Conservation (phyloP, 2,888 invertebrate species). For the Cinara cedri region DNA sequence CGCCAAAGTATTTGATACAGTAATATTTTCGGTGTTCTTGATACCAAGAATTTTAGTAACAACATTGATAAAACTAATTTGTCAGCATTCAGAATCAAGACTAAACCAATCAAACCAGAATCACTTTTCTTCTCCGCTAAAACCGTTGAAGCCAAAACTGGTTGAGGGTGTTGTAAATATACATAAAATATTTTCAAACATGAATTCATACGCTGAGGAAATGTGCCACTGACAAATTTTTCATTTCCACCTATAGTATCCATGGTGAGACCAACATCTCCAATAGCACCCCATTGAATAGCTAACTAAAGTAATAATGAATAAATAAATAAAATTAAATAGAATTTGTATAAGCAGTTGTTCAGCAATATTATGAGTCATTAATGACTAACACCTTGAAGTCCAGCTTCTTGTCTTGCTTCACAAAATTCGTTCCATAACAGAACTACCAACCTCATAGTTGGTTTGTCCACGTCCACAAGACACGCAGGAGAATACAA, state of each 20-base stretch:
- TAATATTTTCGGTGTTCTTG: constrained; percentile 81
- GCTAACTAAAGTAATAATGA: no score
- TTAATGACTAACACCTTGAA: constrained; percentile 70
- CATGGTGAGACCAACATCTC: constrained; percentile 91
- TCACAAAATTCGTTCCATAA: constrained; percentile 96
- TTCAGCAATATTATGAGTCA: no score
- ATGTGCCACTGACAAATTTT: constrained; percentile 90
- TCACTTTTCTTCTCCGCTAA: constrained; percentile 80
- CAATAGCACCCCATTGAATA: constrained; percentile 99
- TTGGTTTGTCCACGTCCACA: constrained; percentile 97
- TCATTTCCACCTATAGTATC: constrained; percentile 92
- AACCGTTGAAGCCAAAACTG: constrained; percentile 83
- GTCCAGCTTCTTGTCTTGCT: constrained; percentile 78
- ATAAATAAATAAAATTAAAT: no score
- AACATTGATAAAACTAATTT: constrained; percentile 75
- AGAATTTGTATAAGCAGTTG: no score
- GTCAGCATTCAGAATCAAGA: no score
- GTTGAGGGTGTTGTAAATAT: constrained; percentile 87
- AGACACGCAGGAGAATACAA: constrained; percentile 94
- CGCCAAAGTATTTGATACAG: constrained; percentile 78
- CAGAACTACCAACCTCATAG: constrained; percentile 95
- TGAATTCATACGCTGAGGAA: constrained; percentile 94
- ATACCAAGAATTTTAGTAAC: constrained; percentile 90
- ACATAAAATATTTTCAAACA: constrained; percentile 87
- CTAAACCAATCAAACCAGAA: no score